These are phyloP conservation scores for Ornithoptera alexandrae DNA, from an alignment of 2,888 invertebrate species.

Conservation along the genomic window DNA sequence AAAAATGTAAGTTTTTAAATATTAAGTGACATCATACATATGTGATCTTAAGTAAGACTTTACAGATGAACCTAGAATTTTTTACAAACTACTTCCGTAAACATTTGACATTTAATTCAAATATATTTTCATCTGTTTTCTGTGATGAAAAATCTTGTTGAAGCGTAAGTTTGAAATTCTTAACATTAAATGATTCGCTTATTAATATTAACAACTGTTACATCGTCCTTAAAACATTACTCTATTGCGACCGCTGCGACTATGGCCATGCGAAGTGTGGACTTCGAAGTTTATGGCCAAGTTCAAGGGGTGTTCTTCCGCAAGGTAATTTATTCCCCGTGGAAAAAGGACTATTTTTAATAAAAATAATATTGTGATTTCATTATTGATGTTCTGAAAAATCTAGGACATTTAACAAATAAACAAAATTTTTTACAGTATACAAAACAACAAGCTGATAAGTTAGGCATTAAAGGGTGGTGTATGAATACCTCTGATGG, in stretches of 20 bases:
- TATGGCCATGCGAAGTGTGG: slow-evolving; percentile 56
- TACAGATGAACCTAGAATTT: background rate
- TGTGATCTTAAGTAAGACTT: background rate
- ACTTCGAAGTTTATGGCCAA: slow-evolving; percentile 82
- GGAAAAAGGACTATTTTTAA: background rate
- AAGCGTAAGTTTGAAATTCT: slow-evolving; percentile 13
- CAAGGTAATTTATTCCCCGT: slow-evolving; percentile 64
- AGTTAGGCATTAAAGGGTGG: slow-evolving; percentile 84
- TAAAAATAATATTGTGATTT: background rate
- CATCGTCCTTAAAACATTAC: slow-evolving; percentile 40
- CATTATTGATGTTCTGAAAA: too few relatives aligned
- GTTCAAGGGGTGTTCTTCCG: slow-evolving; percentile 84
- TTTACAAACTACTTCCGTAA: slow-evolving; percentile 6
- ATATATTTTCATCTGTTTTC: slow-evolving; percentile 5
- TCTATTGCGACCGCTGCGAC: slow-evolving; percentile 35
- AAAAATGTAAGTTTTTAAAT: too few relatives aligned
- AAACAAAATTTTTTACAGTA: slow-evolving; percentile 64
- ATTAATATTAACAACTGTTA: slow-evolving; percentile 47
- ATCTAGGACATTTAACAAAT: too few relatives aligned
- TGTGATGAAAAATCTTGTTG: background rate
- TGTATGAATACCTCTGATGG: slow-evolving; percentile 85
- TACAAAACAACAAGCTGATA: slow-evolving; percentile 83
- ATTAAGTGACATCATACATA: too few relatives aligned
- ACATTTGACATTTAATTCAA: slow-evolving; percentile 4
- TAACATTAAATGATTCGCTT: slow-evolving; percentile 50